These are phyloP conservation scores for Raja brachyura DNA, from an alignment of 2,113 vertebrate species.

Conservation along the genomic window DNA sequence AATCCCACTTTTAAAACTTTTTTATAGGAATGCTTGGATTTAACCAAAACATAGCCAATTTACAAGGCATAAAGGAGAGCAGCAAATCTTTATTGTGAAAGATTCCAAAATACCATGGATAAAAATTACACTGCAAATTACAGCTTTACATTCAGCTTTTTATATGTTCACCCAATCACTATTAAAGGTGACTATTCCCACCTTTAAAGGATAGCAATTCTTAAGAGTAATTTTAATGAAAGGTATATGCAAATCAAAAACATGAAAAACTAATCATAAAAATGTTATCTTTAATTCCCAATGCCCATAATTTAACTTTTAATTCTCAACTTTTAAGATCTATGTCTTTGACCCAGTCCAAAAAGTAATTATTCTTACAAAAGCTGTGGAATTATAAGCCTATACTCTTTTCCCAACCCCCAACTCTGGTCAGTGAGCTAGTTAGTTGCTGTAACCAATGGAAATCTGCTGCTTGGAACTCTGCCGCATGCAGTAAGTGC, in stretches of 20 bases:
- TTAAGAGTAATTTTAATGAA: background rate
- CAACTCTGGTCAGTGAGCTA: background rate
- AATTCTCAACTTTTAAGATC: too few species aligned
- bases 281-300: background rate
- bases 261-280: background rate
- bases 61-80: background rate
- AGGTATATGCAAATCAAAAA: background rate
- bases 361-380: background rate
- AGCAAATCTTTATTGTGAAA: background rate
- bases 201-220: background rate
- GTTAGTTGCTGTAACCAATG: background rate
- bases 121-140: background rate
- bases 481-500: background rate
- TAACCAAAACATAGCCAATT: background rate
- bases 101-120: background rate
- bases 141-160: background rate
- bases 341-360: slow-evolving; percentile 4
- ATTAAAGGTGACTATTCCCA: background rate
- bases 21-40: background rate
- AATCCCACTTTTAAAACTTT: background rate
- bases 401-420: background rate
- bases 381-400: background rate
- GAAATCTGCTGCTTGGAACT: background rate
- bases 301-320: background rate
- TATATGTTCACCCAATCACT: background rate